Percentiles rank a stretch among this genome's conserved stretches.
phyloP scores from a whole-genome alignment of 2,113 vertebrate genomes.

The Engraulis encrasicolus region DNA sequence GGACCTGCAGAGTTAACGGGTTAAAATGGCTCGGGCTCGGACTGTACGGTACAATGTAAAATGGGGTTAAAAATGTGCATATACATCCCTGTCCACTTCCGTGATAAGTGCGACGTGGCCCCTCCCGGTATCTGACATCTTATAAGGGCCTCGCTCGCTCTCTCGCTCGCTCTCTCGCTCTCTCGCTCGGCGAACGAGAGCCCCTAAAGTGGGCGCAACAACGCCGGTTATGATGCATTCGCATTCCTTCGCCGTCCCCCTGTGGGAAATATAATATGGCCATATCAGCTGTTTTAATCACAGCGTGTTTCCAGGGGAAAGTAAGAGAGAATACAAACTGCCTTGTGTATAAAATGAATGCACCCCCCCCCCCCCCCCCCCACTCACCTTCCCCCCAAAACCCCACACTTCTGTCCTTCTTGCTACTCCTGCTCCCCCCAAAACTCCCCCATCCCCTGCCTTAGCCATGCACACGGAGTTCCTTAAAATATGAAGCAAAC shows the following conservation, averaged over 20 bases:
- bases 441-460: neutral
- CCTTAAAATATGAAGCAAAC: slow-evolving; percentile 20
- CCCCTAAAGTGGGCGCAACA: slow-evolving; percentile 70
- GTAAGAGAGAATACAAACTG: slow-evolving; percentile 69
- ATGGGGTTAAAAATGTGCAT: slow-evolving; percentile 44
- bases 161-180: too few relatives aligned
- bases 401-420: too few relatives aligned
- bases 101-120: slow-evolving; percentile 64
- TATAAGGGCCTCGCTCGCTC: slow-evolving; percentile 15
- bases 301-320: slow-evolving; percentile 66
- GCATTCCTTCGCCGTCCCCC: slow-evolving; percentile 72
- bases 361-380: neutral
- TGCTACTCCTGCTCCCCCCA: neutral
- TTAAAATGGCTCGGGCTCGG: too few relatives aligned
- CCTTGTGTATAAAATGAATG: slow-evolving; percentile 56
- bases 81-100: slow-evolving; percentile 51
- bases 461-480: slow-evolving; percentile 18
- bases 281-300: slow-evolving; percentile 76
- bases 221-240: slow-evolving; percentile 74
- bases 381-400: neutral
- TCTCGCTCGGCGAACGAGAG: neutral
- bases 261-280: slow-evolving; percentile 71
- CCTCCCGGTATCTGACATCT: slow-evolving; percentile 6
- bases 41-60: neutral
- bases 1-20: too few relatives aligned